Percentiles rank a stretch among this genome's conserved stretches.
phyloP scores from a whole-genome alignment of 2,888 invertebrate genomes.

The Villa cingulata region DNA sequence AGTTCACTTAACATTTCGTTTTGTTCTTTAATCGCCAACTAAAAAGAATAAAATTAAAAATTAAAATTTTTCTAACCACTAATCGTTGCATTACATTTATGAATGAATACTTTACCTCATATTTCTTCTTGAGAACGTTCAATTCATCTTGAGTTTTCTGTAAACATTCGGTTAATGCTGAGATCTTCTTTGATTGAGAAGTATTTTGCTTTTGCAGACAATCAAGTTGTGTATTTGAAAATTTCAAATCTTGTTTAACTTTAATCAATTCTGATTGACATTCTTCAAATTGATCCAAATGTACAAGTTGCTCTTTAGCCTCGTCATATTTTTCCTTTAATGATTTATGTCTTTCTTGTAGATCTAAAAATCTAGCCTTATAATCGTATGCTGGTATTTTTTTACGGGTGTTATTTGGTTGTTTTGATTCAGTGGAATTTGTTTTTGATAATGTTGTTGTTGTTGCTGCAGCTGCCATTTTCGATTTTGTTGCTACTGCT shows the following conservation, averaged over 20 bases:
- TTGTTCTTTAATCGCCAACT: slow-evolving; percentile 25
- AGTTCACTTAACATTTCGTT: slow-evolving; percentile 20
- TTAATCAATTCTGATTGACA: slow-evolving; percentile 28
- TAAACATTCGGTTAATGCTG: slow-evolving; percentile 22
- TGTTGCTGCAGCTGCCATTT: not conserved
- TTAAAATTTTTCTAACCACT: not conserved
- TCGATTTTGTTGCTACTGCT: not conserved
- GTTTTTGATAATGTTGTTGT: not conserved
- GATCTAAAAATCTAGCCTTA: slow-evolving; percentile 48
- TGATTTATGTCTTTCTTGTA: slow-evolving; percentile 44
- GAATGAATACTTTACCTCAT: slow-evolving; percentile 18
- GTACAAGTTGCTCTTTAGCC: slow-evolving; percentile 39
- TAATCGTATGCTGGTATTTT: slow-evolving; percentile 50
- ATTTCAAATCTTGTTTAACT: slow-evolving; percentile 23
- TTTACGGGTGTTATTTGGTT: slow-evolving; percentile 33
- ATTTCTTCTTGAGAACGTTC: slow-evolving; percentile 19
- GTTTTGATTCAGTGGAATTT: not conserved
- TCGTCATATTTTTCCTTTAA: slow-evolving; percentile 41
- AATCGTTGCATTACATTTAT: not conserved
- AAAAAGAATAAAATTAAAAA: not conserved
- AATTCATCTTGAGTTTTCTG: slow-evolving; percentile 25
- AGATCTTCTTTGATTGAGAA: slow-evolving; percentile 24
- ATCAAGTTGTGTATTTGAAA: slow-evolving; percentile 16
- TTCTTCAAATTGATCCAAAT: slow-evolving; percentile 41
- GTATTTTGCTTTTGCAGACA: slow-evolving; percentile 25